Evolutionary conservation across 2,113 vertebrate genomes (phyloP).

Genomic region (Sciurus niger): DNA sequence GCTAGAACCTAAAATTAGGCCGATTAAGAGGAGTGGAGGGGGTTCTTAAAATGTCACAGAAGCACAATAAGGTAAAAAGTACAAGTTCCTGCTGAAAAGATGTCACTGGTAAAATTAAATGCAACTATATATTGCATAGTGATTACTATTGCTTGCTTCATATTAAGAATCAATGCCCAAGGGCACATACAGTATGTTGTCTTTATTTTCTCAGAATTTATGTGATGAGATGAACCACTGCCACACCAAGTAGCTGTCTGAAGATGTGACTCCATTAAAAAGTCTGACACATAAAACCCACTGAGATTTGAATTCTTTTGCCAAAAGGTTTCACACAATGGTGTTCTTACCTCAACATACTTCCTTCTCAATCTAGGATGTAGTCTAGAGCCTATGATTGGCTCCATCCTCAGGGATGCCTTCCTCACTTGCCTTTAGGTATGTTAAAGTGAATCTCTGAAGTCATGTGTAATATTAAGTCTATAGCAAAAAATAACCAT

Average conservation of each 20-base stretch:
- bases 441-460: not conserved
- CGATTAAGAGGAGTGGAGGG: not conserved
- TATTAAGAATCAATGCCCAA: not conserved
- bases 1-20: not conserved
- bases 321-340: not conserved
- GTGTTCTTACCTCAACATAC: not conserved
- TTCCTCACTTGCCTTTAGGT: not conserved
- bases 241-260: not conserved
- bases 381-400: not conserved
- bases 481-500: not conserved
- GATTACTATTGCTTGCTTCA: not conserved
- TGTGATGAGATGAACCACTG: not conserved
- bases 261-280: conserved; percentile 50
- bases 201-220: conserved; percentile 58
- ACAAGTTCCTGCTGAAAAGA: not conserved
- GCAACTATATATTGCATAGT: not conserved
- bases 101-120: conserved; percentile 33
- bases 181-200: not conserved
- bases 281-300: not conserved
- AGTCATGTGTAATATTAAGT: not conserved
- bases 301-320: not conserved
- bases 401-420: not conserved
- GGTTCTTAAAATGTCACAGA: conserved; percentile 11
- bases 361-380: not conserved
- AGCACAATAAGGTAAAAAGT: not conserved